A percentile compares a stretch with the other conserved stretches of the same genome.
Conservation (phyloP, 2,888 invertebrate species). For the Pammene fasciana region DNA sequence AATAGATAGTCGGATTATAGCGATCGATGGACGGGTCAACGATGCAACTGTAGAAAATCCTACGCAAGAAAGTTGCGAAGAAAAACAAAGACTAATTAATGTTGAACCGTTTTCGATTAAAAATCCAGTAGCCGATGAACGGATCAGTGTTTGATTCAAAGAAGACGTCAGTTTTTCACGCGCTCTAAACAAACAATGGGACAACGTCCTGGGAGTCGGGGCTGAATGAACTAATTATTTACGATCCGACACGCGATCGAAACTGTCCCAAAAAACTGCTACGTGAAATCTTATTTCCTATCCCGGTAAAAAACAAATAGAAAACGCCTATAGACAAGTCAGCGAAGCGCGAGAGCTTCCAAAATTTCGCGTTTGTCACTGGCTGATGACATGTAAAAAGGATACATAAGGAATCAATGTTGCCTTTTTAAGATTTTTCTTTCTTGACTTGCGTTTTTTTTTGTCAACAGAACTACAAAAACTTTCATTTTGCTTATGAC, state of each 20-base stretch:
- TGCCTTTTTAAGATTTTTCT: not conserved
- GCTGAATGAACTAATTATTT: slow-evolving; percentile 80
- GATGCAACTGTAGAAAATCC: slow-evolving; percentile 3
- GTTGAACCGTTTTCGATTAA: slow-evolving; percentile 30
- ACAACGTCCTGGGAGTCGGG: slow-evolving; percentile 67
- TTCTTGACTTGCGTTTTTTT: no score
- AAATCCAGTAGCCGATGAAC: slow-evolving; percentile 46
- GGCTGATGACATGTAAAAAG: slow-evolving; percentile 26
- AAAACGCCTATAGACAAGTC: slow-evolving; percentile 58
- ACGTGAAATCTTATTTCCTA: slow-evolving; percentile 82
- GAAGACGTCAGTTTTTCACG: slow-evolving; percentile 68
- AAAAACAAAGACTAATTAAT: slow-evolving; percentile 38
- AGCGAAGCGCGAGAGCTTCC: slow-evolving; percentile 17
- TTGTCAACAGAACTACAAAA: no score
- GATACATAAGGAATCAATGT: not conserved
- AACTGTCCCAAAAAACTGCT: slow-evolving; percentile 71
- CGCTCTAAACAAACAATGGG: slow-evolving; percentile 72
- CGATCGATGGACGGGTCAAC: no score
- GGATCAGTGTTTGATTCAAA: slow-evolving; percentile 38
- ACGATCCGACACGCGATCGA: slow-evolving; percentile 78
- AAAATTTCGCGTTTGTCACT: slow-evolving; percentile 30
- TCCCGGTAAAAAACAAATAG: slow-evolving; percentile 66
- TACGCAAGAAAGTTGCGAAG: slow-evolving; percentile 8
- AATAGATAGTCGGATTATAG: no score
- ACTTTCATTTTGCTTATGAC: no score